A percentile compares a stretch with the other conserved stretches of the same genome.
These are phyloP conservation scores for Scomber colias DNA, from an alignment of 2,113 vertebrate species.

Conservation along the genomic window DNA sequence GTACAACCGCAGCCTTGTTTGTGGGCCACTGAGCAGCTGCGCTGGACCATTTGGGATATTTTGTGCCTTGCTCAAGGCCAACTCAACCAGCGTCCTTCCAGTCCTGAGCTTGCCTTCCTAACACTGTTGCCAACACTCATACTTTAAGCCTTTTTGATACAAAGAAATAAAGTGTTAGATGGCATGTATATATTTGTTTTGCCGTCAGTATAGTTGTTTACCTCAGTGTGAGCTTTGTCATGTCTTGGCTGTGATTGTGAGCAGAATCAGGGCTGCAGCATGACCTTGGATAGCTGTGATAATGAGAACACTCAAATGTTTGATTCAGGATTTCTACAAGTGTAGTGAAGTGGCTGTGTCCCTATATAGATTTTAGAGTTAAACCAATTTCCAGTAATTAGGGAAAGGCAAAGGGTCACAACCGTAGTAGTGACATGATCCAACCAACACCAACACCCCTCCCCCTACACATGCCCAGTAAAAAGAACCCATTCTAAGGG, in stretches of 20 bases:
- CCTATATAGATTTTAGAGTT: conserved; percentile 6
- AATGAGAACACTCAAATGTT: conserved; percentile 15
- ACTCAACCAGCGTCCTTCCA: conserved; percentile 36
- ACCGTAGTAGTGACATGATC: conserved; percentile 44
- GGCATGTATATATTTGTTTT: not conserved
- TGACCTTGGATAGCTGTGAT: conserved; percentile 23
- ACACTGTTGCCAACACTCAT: not conserved
- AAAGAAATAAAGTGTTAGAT: not conserved
- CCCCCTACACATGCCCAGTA: conserved; percentile 12
- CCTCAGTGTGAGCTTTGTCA: not conserved
- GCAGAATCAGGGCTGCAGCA: not conserved
- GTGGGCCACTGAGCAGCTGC: conserved; percentile 30
- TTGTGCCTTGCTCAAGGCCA: conserved; percentile 15
- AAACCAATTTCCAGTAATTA: conserved; percentile 54
- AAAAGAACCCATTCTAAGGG: conserved; percentile 39
- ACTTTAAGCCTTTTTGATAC: not conserved
- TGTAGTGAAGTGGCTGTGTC: conserved; percentile 8
- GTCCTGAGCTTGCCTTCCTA: not conserved
- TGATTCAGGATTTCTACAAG: conserved; percentile 26
- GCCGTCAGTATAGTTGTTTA: conserved; percentile 1
- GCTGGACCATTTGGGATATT: conserved; percentile 20
- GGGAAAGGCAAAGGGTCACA: conserved; percentile 48
- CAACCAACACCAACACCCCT: not conserved
- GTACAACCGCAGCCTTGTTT: conserved; percentile 37
- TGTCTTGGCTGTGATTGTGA: conserved; percentile 5